A percentile compares a stretch with the other conserved stretches of the same genome.
Evolutionary conservation across 92 coral and sea anemone species (phyloP).

Genomic region (Paragorgia papillata): DNA sequence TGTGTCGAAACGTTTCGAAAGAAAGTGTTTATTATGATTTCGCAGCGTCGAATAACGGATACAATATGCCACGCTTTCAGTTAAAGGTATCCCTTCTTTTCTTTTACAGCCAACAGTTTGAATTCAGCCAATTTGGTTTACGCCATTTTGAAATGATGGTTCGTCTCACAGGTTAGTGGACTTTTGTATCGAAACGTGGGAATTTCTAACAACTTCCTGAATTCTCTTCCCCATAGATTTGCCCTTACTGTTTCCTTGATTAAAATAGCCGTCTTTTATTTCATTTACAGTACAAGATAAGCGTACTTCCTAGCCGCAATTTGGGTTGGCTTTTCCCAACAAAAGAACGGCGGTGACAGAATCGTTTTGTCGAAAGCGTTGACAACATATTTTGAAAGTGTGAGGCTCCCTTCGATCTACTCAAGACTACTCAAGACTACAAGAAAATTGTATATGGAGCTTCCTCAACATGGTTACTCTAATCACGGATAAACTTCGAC

Average conservation of each 20-base stretch:
- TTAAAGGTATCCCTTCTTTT: constrained; percentile 15
- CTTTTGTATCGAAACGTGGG: too few relatives aligned
- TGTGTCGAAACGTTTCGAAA: constrained; percentile 3
- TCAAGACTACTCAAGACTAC: constrained; percentile 5
- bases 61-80: neutral
- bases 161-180: constrained; percentile 27
- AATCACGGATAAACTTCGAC: constrained; percentile 90
- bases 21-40: neutral
- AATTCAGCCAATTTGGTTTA: constrained; percentile 1
- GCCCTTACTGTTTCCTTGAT: too few relatives aligned
- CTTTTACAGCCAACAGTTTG: constrained; percentile 1
- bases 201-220: too few relatives aligned
- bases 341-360: too few relatives aligned
- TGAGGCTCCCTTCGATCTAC: neutral
- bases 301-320: constrained; percentile 27
- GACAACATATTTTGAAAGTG: constrained; percentile 2
- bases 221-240: too few relatives aligned
- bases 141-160: constrained; percentile 29
- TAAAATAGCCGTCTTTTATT: neutral
- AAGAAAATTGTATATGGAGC: constrained; percentile 58
- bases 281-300: constrained; percentile 9
- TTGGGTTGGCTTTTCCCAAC: too few relatives aligned
- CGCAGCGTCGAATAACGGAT: constrained; percentile 7
- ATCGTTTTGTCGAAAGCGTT: constrained; percentile 7
- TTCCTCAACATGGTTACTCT: constrained; percentile 80